These are phyloP conservation scores for Elaphurus davidianus DNA, from an alignment of 2,113 vertebrate species.

Conservation along the genomic window DNA sequence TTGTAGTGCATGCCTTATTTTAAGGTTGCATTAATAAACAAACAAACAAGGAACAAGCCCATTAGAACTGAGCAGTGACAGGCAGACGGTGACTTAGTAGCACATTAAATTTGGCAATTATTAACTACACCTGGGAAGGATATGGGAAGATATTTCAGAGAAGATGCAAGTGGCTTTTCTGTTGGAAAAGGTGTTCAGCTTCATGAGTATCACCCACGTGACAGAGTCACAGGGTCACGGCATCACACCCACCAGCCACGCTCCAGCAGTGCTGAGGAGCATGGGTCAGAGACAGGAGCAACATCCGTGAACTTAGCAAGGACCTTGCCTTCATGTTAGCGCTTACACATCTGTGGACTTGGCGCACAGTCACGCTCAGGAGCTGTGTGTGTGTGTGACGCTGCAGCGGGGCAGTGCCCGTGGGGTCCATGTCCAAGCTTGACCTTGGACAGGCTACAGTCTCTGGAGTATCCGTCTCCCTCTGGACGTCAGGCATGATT, in stretches of 20 bases:
- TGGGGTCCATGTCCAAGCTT: fast-evolving
- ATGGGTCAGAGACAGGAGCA: fast-evolving
- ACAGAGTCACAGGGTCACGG: fast-evolving
- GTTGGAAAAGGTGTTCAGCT: neutral
- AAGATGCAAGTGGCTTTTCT: fast-evolving
- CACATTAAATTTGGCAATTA: neutral
- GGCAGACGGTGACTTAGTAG: fast-evolving
- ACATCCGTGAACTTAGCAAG: fast-evolving
- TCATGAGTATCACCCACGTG: fast-evolving
- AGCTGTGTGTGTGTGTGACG: fast-evolving
- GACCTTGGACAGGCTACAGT: fast-evolving
- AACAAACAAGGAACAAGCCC: neutral
- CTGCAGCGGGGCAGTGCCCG: fast-evolving
- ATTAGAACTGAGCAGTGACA: too few species aligned
- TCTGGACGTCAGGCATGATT: neutral
- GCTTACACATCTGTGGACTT: fast-evolving
- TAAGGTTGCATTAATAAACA: neutral
- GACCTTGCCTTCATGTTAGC: fast-evolving
- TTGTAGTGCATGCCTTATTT: neutral
- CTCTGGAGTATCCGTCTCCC: neutral
- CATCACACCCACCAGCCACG: fast-evolving
- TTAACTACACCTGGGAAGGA: neutral
- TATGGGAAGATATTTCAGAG: neutral
- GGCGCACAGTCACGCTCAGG: fast-evolving
- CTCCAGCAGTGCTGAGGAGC: fast-evolving